Percentiles rank a stretch among this genome's conserved stretches.
Conservation (phyloP, 1,140 invertebrate genomes). For the Lepidostoma basale region DNA sequence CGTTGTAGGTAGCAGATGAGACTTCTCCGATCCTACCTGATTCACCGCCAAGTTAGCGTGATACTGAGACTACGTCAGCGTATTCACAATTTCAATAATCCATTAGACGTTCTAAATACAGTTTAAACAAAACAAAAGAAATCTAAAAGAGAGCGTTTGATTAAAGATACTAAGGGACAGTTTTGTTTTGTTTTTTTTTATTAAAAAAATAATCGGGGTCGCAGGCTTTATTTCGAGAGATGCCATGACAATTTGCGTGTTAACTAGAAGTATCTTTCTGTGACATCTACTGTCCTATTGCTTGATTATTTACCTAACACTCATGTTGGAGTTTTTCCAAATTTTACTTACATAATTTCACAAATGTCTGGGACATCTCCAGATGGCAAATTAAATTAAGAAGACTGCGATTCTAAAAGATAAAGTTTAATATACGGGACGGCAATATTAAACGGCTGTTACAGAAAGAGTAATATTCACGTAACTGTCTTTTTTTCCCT, state of each 20-base stretch:
- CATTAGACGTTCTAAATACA: no score
- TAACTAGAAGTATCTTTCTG: conserved; percentile 12
- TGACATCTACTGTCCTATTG: conserved; percentile 9
- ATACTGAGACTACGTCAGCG: no score
- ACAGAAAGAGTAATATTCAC: conserved; percentile 2
- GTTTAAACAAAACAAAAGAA: no score
- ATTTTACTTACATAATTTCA: conserved; percentile 27
- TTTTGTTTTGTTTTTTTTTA: no score
- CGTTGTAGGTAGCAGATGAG: no score
- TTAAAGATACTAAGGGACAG: no score
- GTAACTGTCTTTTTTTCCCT: not conserved
- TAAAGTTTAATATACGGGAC: not conserved
- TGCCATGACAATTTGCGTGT: conserved; percentile 21
- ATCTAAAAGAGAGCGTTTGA: no score
- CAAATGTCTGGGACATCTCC: conserved; percentile 24
- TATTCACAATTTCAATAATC: no score
- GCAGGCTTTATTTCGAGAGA: no score
- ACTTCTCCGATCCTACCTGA: no score
- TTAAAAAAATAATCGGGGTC: no score
- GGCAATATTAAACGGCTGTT: conserved; percentile 5
- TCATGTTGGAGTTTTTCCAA: conserved; percentile 30
- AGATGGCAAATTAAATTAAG: conserved; percentile 1
- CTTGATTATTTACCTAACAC: conserved; percentile 19
- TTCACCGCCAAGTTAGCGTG: no score
- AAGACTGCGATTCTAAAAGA: not conserved